These are phyloP conservation scores for Ectemnius continuus DNA, from an alignment of 2,888 invertebrate genomes.

Conservation along the genomic window DNA sequence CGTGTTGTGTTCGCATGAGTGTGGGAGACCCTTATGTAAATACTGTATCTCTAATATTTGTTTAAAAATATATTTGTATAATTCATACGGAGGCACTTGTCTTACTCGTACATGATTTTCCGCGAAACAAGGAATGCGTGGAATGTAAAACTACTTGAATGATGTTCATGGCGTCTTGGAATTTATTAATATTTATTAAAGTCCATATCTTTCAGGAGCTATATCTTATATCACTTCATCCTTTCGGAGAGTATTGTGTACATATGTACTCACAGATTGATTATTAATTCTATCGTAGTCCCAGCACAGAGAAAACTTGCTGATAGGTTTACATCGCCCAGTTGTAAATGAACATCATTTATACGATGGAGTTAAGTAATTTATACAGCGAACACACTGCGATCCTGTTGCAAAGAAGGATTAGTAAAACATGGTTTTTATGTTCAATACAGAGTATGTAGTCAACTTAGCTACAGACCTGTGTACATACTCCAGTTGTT, in stretches of 20 bases:
- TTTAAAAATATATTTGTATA: conserved; percentile 77
- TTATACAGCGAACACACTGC: too few species aligned
- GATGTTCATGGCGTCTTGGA: neutral
- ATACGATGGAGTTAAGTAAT: too few species aligned
- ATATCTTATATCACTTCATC: conserved; percentile 3
- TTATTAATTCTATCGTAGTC: too few species aligned
- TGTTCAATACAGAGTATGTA: too few species aligned
- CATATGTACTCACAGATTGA: too few species aligned
- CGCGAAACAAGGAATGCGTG: conserved; percentile 15
- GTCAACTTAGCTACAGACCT: too few species aligned
- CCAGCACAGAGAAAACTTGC: too few species aligned
- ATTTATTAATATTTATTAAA: conserved; percentile 1
- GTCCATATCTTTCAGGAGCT: conserved; percentile 1
- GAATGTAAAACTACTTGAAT: conserved; percentile 10
- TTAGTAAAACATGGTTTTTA: too few species aligned
- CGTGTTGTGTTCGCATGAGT: conserved; percentile 67
- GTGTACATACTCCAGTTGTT: too few species aligned
- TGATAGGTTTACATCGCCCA: too few species aligned
- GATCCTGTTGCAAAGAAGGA: too few species aligned
- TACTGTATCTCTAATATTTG: conserved; percentile 74
- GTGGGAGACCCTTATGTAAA: conserved; percentile 73
- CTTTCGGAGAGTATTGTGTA: neutral
- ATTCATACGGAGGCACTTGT: conserved; percentile 70
- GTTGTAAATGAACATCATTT: too few species aligned
- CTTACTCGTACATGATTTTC: conserved; percentile 27